A percentile compares a stretch with the other conserved stretches of the same genome.
Evolutionary conservation across 2,113 vertebrate species (phyloP).

Genomic region (Mesoclemmys tuberculata): DNA sequence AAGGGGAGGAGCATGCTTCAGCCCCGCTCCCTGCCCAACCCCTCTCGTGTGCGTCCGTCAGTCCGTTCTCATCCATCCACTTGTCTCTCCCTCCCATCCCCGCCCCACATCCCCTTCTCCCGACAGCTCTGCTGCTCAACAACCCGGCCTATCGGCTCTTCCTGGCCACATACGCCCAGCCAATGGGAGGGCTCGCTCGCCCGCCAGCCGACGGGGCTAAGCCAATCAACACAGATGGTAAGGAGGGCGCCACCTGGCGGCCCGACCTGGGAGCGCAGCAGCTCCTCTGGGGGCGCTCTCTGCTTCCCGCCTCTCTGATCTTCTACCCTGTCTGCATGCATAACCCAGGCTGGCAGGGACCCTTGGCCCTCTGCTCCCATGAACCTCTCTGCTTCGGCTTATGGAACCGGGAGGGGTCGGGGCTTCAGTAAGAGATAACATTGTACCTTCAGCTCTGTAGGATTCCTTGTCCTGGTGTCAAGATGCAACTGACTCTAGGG

Average conservation of each 20-base stretch:
- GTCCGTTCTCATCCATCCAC: background rate
- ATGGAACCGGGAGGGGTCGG: background rate
- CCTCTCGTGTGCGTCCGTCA: background rate
- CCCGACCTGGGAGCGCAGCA: background rate
- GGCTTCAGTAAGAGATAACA: background rate
- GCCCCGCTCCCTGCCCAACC: background rate
- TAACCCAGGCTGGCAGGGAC: constrained; percentile 6
- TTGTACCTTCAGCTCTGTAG: constrained; percentile 9
- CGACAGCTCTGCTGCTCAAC: constrained; percentile 92
- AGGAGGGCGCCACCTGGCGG: constrained; percentile 41
- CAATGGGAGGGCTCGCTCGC: constrained; percentile 74
- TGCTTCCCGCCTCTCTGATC: background rate
- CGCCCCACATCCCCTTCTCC: constrained; percentile 71
- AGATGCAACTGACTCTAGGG: background rate
- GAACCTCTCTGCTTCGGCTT: background rate
- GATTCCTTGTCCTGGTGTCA: background rate
- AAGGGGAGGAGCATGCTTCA: background rate
- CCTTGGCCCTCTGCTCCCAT: background rate
- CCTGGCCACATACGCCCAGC: constrained; percentile 88
- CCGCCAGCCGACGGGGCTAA: constrained; percentile 74
- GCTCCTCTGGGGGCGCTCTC: background rate
- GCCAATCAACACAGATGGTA: constrained; percentile 82
- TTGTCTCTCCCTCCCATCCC: background rate
- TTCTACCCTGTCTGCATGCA: background rate
- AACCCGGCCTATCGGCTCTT: constrained; percentile 94